Base-by-base conservation (phyloP, 2,113 vertebrate species). In the Myrmophylax atrothorax region DNA sequence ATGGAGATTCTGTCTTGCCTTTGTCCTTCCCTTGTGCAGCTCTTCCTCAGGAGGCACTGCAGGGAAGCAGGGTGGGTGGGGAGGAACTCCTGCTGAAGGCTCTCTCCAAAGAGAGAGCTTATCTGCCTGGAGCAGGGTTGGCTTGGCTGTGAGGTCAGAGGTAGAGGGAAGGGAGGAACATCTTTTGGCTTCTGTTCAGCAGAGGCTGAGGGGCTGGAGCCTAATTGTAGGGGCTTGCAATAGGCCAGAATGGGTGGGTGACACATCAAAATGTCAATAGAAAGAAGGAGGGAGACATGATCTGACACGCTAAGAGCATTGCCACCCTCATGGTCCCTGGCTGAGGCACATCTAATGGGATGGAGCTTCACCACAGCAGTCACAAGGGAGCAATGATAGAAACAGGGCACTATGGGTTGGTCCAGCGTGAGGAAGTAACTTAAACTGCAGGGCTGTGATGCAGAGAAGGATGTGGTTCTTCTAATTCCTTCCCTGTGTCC, bases 381-480 rank as follows among this genome's bases (percentile, higher is more conserved):
- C 79, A 84, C 85, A 60, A 52, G 88, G 79, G 85, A 96, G 59
- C 77, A 75, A 3, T n/a, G 77, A 17, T 52, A 40, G 50, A 37
- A 87, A 46, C 5, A 67, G 79, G 76, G 68, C 76, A 17, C 64
- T 24, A 7, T 2, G 75, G 62, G 44, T 9, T 84, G 73, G 56
- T 81, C 60, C 82, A 60, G 47, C 1, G 3, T 9, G 28, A 94
- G 70, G 49, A 89, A 82, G 53, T 29, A 77, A 42, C 91, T 81
- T 23, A 12, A 59, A 56, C 83, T 81, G 73, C 76, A 64, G 87
- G 40, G 94, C 84, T 88, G 8, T 56, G 85, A 93, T 90, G 82
- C 73, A 89, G 79, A 89, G 64, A n/a, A 90, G 88, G 90, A 96
- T 94, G 88, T 96, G 96, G 76, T 82, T 95, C 93, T 90, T 72